These are phyloP conservation scores for Acropora yongei DNA, from an alignment of 64 coral and sea anemone genomes.

Conservation along the genomic window DNA sequence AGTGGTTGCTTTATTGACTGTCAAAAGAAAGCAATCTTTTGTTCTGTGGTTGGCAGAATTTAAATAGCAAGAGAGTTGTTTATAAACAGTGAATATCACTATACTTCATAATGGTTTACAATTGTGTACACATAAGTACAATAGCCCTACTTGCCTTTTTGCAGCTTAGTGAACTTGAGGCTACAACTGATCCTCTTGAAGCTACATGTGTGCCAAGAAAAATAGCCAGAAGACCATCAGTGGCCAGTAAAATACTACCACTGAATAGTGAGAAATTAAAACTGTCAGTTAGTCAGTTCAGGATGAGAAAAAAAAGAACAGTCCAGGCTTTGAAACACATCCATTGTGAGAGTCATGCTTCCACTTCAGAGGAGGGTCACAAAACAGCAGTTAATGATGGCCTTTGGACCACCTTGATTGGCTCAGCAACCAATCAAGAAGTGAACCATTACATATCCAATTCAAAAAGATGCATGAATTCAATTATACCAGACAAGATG, in stretches of 20 bases:
- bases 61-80: too few relatives aligned
- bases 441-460: slow-evolving; percentile 64
- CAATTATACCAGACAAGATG: slow-evolving; percentile 58
- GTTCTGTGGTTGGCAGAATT: too few relatives aligned
- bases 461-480: slow-evolving; percentile 57
- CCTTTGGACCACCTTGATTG: slow-evolving; percentile 70
- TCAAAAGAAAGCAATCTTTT: too few relatives aligned
- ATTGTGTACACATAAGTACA: too few relatives aligned
- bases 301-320: slow-evolving; percentile 57
- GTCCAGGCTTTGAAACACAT: slow-evolving; percentile 66
- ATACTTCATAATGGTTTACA: too few relatives aligned
- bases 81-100: too few relatives aligned
- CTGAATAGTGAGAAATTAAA: slow-evolving; percentile 58
- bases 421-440: slow-evolving; percentile 29
- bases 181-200: too few relatives aligned
- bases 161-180: too few relatives aligned
- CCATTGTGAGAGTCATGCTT: slow-evolving; percentile 51
- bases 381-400: slow-evolving; percentile 59
- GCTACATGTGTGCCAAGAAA: slow-evolving; percentile 40
- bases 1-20: too few relatives aligned
- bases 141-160: too few relatives aligned
- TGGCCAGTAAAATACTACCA: slow-evolving; percentile 47
- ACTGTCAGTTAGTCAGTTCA: slow-evolving; percentile 50
- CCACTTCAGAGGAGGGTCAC: slow-evolving; percentile 31
- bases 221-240: slow-evolving; percentile 38